These are phyloP conservation scores for Lucinisca nassula DNA, from an alignment of 2,888 invertebrate species.

Conservation along the genomic window DNA sequence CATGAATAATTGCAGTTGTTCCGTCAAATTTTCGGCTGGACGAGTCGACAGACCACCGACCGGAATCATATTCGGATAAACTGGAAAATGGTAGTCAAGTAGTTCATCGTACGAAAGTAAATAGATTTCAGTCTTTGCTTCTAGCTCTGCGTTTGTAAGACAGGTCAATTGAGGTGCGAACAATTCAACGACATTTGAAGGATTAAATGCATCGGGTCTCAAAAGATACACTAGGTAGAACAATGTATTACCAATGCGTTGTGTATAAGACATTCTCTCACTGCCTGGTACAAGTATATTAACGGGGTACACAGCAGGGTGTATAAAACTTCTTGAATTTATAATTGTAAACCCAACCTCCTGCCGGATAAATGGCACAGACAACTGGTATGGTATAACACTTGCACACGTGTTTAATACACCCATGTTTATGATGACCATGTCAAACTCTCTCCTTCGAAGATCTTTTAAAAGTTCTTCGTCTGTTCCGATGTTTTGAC, in stretches of 20 bases:
- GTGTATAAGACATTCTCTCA: background rate
- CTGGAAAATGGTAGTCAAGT: too few relatives aligned
- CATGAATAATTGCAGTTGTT: constrained; percentile 58
- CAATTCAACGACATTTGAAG: constrained; percentile 39
- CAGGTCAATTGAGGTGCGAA: constrained; percentile 62
- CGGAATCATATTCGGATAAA: too few relatives aligned
- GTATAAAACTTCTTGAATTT: too few relatives aligned
- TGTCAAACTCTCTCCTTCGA: too few relatives aligned
- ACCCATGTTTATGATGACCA: too few relatives aligned
- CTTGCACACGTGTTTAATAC: too few relatives aligned
- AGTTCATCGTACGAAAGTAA: constrained; percentile 60
- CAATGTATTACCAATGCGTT: background rate
- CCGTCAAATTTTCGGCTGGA: constrained; percentile 59
- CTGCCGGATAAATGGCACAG: too few relatives aligned
- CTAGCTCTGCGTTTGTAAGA: constrained; percentile 41
- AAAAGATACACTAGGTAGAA: background rate
- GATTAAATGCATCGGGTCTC: constrained; percentile 31
- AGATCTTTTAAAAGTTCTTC: too few relatives aligned
- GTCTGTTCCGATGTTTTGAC: too few relatives aligned
- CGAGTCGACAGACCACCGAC: constrained; percentile 66
- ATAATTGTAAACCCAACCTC: too few relatives aligned
- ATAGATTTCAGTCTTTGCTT: constrained; percentile 47
- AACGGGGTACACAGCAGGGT: background rate
- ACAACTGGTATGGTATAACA: too few relatives aligned
- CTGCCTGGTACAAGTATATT: background rate